A percentile compares a stretch with the other conserved stretches of the same genome.
Conservation (phyloP, 2,888 invertebrate species). For the Cantharis lateralis region DNA sequence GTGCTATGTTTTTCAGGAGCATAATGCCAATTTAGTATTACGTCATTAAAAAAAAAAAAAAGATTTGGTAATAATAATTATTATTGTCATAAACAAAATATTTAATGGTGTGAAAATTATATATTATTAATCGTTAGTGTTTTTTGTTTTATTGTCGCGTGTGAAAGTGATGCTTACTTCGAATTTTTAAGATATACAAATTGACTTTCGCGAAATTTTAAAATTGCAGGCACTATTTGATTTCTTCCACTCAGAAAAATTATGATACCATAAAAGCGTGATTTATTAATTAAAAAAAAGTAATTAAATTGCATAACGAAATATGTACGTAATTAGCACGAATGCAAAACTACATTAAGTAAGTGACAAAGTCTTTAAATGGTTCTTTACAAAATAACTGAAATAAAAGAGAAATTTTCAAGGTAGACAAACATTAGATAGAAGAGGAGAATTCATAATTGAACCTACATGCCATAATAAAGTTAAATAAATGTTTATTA, state of each 20-base stretch:
- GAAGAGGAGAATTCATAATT: neutral
- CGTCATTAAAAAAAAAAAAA: no score
- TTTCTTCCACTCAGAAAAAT: neutral
- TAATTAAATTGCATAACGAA: neutral
- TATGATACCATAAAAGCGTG: neutral
- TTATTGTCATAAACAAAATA: no score
- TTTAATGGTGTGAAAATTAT: no score
- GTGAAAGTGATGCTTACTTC: no score
- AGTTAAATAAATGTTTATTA: slow-evolving; percentile 15
- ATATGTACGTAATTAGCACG: neutral
- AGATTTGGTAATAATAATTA: no score
- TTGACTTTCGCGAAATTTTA: no score
- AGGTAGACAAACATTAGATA: neutral
- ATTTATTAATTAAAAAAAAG: neutral
- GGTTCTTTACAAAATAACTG: neutral
- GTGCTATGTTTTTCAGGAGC: no score
- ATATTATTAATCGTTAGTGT: no score
- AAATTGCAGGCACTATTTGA: neutral
- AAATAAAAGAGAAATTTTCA: slow-evolving; percentile 10
- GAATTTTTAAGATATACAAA: no score
- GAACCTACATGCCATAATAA: neutral
- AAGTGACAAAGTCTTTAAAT: neutral
- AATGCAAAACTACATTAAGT: neutral
- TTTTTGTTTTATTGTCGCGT: no score
- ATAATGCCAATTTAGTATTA: no score